Conservation (phyloP, 2,797 vertebrate genomes). For the Muscicapa striata region DNA sequence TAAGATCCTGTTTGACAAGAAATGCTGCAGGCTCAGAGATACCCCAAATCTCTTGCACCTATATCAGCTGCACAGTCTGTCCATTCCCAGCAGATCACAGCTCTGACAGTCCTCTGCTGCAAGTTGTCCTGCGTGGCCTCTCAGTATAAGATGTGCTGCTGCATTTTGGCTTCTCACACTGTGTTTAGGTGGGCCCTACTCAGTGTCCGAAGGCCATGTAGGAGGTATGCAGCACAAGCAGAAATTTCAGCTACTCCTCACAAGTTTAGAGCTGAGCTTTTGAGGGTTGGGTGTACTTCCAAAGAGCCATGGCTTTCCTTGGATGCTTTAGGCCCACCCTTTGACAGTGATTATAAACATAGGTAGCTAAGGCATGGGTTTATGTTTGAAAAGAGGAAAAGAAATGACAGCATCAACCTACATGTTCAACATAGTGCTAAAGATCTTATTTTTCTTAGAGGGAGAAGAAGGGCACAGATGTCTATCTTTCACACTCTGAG, state of each 20-base stretch:
- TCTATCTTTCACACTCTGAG: neutral
- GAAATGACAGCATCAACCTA: neutral
- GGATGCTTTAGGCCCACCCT: neutral
- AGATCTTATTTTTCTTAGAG: neutral
- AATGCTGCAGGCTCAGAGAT: neutral
- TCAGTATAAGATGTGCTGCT: neutral
- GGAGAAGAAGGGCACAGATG: neutral
- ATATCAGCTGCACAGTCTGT: accelerated
- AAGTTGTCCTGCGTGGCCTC: neutral
- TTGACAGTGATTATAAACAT: neutral
- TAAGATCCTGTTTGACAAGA: neutral
- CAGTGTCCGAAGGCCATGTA: neutral
- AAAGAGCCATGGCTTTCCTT: neutral
- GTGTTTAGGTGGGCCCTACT: neutral
- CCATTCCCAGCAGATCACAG: neutral
- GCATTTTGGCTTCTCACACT: neutral
- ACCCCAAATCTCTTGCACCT: neutral
- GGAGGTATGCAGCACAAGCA: neutral
- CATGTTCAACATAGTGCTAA: neutral
- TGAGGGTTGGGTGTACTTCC: neutral
- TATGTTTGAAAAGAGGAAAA: neutral
- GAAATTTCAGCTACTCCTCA: neutral
- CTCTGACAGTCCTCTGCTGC: neutral
- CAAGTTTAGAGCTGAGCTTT: neutral
- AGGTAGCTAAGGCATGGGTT: neutral